phyloP scores from a whole-genome alignment of 2,888 invertebrate genomes.

The Glyphotaelius pellucidus region DNA sequence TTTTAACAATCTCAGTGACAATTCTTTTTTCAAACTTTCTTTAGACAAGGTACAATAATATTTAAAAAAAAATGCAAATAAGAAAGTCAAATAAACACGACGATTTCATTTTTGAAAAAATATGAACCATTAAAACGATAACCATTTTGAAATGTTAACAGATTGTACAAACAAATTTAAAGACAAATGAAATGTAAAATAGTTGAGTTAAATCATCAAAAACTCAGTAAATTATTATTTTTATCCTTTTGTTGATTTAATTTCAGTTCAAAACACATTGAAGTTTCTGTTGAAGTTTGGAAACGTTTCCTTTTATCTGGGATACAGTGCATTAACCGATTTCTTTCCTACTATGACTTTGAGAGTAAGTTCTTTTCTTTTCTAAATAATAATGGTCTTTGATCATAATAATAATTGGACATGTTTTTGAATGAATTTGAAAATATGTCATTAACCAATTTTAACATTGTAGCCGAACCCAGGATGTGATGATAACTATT shows the following conservation, averaged over 20 bases:
- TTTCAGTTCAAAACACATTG: constrained; percentile 86
- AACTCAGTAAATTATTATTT: background rate
- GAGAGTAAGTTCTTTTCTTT: constrained; percentile 72
- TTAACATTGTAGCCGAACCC: constrained; percentile 84
- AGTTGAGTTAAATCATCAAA: too few species aligned
- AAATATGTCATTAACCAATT: background rate
- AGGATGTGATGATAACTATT: constrained; percentile 90
- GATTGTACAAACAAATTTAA: too few species aligned
- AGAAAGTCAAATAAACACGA: too few species aligned
- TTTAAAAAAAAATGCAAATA: too few species aligned
- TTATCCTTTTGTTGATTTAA: background rate
- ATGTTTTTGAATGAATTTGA: background rate
- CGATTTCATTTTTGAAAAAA: too few species aligned
- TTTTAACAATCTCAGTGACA: too few species aligned
- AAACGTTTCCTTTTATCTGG: constrained; percentile 93
- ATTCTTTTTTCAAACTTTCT: too few species aligned
- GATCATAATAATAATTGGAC: background rate
- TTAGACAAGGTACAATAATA: too few species aligned
- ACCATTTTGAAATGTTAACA: too few species aligned
- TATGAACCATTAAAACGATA: too few species aligned
- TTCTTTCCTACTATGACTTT: constrained; percentile 97
- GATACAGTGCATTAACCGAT: constrained; percentile 97
- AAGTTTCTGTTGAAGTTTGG: constrained; percentile 95
- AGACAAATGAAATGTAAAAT: too few species aligned
- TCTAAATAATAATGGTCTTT: background rate